These are phyloP conservation scores for Clarias macrocephalus DNA, from an alignment of 2,113 vertebrate species.

Conservation along the genomic window DNA sequence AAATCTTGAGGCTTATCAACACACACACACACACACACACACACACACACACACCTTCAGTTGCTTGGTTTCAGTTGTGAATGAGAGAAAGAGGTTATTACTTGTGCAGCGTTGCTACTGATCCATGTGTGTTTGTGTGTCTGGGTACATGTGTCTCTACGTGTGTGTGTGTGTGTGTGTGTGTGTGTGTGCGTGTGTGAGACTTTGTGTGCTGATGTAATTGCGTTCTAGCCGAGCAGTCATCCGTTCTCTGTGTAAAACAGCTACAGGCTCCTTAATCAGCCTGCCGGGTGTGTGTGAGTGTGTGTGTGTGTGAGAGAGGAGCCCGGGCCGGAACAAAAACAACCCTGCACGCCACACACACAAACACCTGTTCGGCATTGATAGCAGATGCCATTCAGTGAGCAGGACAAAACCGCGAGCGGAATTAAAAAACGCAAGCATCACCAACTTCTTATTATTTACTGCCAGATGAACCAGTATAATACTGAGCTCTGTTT, in stretches of 20 bases:
- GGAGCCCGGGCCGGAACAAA: slow-evolving; percentile 89
- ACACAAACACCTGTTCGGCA: slow-evolving; percentile 99
- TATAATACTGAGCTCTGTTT: slow-evolving; percentile 56
- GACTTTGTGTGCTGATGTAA: slow-evolving; percentile 80
- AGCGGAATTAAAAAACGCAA: slow-evolving; percentile 78
- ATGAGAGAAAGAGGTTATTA: slow-evolving; percentile 97
- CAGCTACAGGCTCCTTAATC: slow-evolving; percentile 99
- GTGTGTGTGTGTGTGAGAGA: slow-evolving; percentile 77
- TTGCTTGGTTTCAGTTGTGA: slow-evolving; percentile 96
- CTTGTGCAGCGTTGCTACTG: slow-evolving; percentile 80
- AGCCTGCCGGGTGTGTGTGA: slow-evolving; percentile 92
- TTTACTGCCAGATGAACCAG: slow-evolving; percentile 75
- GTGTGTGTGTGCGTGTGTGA: slow-evolving; percentile 18
- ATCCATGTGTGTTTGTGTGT: slow-evolving; percentile 69
- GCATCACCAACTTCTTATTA: slow-evolving; percentile 81
- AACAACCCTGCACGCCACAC: slow-evolving; percentile 94
- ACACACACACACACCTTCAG: slow-evolving; percentile 71
- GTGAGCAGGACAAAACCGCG: slow-evolving; percentile 85
- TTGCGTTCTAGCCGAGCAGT: slow-evolving; percentile 99
- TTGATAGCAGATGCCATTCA: slow-evolving; percentile 99
- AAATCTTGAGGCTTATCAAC: slow-evolving; percentile 79
- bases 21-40: slow-evolving; percentile 33
- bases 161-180: neutral
- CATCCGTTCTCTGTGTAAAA: slow-evolving; percentile 99
- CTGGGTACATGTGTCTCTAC: neutral